Evolutionary conservation across 1,140 invertebrate genomes (phyloP).

Genomic region (Lepidurus apus): DNA sequence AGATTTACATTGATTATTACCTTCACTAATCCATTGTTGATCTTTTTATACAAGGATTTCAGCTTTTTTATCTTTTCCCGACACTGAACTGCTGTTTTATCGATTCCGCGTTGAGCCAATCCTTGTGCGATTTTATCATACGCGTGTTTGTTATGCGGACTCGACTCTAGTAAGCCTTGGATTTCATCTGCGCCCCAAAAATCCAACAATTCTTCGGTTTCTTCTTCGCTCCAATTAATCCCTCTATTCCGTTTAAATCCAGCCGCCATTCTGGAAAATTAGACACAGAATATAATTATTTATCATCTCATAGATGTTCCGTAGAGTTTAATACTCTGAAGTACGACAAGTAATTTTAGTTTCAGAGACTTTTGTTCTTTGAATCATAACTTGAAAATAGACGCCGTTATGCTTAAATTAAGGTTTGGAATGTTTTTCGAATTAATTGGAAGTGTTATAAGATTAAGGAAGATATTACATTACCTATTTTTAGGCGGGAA

Average conservation of each 20-base stretch:
- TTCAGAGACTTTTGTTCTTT: too few relatives aligned
- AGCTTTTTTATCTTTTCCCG: slow-evolving; percentile 34
- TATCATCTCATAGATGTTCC: too few relatives aligned
- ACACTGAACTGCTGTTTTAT: slow-evolving; percentile 32
- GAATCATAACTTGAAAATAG: too few relatives aligned
- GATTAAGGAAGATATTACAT: neutral
- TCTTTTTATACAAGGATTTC: slow-evolving; percentile 30
- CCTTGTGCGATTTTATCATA: slow-evolving; percentile 31
- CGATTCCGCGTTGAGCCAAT: slow-evolving; percentile 27
- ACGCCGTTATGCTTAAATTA: neutral
- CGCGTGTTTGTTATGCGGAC: slow-evolving; percentile 33
- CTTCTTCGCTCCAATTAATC: slow-evolving; percentile 33
- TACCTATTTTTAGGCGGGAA: neutral
- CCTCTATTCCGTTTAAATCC: slow-evolving; percentile 26
- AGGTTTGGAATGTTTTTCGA: neutral
- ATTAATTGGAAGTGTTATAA: neutral
- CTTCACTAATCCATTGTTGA: slow-evolving; percentile 30
- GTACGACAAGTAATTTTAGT: too few relatives aligned
- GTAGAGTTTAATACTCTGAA: too few relatives aligned
- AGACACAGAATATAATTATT: too few relatives aligned
- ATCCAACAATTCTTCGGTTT: slow-evolving; percentile 31
- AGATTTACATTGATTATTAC: neutral
- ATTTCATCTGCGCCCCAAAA: slow-evolving; percentile 30
- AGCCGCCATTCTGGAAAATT: neutral
- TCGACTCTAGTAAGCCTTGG: slow-evolving; percentile 26